Base-by-base conservation (phyloP, 92 coral and sea anemone genomes). In the Porites rus region DNA sequence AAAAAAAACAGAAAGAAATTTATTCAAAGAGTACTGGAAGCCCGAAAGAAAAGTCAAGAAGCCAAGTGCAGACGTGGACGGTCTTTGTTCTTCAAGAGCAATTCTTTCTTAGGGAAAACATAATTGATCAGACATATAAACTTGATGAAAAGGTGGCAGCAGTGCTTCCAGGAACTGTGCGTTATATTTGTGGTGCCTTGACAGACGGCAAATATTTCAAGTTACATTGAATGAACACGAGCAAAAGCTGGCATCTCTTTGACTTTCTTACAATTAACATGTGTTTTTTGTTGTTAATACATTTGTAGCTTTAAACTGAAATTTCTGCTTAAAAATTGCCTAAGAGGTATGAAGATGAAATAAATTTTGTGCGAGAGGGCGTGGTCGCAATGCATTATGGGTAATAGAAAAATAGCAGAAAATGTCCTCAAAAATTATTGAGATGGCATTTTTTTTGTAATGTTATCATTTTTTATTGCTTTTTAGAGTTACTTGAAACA, bases 121-220 rank as follows among this genome's bases (percentile, higher is more conserved):
- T 75, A n/a, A 84, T 84, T 84, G 88, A 74, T 75, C 76, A 43
- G 19, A 84, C 82, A 64, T 84, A 64, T 46, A 75, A 84, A 84
- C 43, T 65, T 28, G 88, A 76, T 76, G 76, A 84, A 16, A 84
- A 84, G 75, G 56, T 84, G 74, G 82, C 88, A 65, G 76, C 53
- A 64, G 88, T 85, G 5, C 68, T 75, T 51, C 88, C 83, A 85
- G 76, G 88, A 67, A 85, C 80, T 28, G 79, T 83, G 24, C 72
- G 52, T 17, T 83, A 83, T 51, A 83, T 73, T 76, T 85, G 70
- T 53, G 88, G 77, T 25, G 50, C 83, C 50, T 51, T 76, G 22
- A 13, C 50, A 25, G 80, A 83, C 6, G 72, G n/a, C 76, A 66
- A 21, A 73, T 73, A 28, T 83, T 58, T 61, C 87, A 63, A 83